A percentile compares a stretch with the other conserved stretches of the same genome.
These are phyloP conservation scores for Podocnemis expansa DNA, from an alignment of 2,113 vertebrate genomes.

Conservation along the genomic window DNA sequence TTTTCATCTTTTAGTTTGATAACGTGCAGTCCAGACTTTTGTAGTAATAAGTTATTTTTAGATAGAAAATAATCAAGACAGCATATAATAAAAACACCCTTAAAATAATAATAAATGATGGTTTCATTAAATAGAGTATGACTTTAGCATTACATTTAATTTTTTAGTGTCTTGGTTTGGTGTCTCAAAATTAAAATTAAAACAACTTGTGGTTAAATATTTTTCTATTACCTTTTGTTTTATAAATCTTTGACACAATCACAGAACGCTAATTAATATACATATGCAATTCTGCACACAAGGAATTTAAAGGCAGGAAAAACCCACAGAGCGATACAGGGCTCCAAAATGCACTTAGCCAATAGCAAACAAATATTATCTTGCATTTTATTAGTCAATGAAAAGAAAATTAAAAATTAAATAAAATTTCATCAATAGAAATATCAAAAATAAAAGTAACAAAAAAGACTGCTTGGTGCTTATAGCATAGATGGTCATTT, in stretches of 20 bases:
- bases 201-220: not conserved
- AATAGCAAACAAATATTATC: not conserved
- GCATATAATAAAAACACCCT: too few species aligned
- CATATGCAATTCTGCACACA: too few species aligned
- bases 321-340: not conserved
- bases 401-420: not conserved
- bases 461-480: not conserved
- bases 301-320: not conserved
- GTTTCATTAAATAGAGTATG: too few species aligned
- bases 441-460: not conserved
- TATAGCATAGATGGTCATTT: not conserved
- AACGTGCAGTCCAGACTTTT: too few species aligned
- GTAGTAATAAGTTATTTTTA: too few species aligned
- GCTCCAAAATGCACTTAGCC: not conserved
- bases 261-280: not conserved
- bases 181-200: too few species aligned
- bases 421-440: not conserved
- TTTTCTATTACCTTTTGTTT: not conserved
- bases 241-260: not conserved
- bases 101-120: too few species aligned
- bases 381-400: not conserved
- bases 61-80: too few species aligned
- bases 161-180: too few species aligned
- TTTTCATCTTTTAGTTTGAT: too few species aligned
- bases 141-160: too few species aligned